A percentile compares a stretch with the other conserved stretches of the same genome.
These are phyloP conservation scores for Erinaceus europaeus DNA, from an alignment of 2,113 vertebrate genomes.

Conservation along the genomic window DNA sequence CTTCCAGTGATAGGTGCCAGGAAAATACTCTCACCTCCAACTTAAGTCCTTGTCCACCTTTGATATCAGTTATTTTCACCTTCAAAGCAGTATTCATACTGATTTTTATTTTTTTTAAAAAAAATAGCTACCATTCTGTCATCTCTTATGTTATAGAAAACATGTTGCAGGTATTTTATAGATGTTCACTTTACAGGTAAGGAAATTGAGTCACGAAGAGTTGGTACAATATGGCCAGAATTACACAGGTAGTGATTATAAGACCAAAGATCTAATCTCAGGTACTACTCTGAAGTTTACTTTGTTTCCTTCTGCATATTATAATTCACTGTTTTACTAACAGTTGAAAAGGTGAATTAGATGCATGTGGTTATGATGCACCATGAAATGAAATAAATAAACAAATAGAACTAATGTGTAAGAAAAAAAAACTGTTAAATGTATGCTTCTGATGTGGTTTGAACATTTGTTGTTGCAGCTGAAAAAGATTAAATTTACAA, in stretches of 20 bases:
- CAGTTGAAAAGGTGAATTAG: neutral
- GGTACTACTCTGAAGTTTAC: neutral
- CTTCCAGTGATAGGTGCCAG: no score
- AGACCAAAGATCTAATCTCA: neutral
- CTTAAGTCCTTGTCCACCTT: neutral
- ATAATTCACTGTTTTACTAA: neutral
- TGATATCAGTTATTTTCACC: neutral
- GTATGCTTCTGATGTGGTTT: slow-evolving; percentile 27
- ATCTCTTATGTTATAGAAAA: neutral
- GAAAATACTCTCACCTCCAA: neutral
- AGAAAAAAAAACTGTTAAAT: neutral
- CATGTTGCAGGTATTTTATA: neutral
- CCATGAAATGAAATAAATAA: neutral
- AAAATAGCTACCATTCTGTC: neutral
- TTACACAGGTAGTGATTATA: neutral
- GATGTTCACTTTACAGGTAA: neutral
- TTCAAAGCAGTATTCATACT: neutral
- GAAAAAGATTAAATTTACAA: slow-evolving; percentile 56
- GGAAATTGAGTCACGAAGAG: neutral
- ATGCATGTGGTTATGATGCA: neutral
- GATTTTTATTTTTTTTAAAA: no score
- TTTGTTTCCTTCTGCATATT: neutral
- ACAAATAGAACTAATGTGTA: neutral
- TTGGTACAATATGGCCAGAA: neutral
- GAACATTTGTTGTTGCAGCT: slow-evolving; percentile 54